Base-by-base conservation (phyloP, 2,888 invertebrate species). In the Brachynemurus nebulosus region DNA sequence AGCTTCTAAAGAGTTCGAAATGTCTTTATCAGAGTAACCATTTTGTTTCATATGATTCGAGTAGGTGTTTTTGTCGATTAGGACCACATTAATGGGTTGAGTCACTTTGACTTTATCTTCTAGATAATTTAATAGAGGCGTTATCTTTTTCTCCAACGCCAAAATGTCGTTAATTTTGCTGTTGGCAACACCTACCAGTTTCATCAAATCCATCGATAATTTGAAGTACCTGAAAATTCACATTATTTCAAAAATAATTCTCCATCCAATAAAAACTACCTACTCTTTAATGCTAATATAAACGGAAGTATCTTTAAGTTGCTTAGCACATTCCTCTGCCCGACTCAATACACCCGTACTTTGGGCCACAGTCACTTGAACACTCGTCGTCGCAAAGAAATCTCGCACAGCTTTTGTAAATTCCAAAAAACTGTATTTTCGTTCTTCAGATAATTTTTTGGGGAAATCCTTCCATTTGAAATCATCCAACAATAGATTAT, bases 391-490 rank as follows among this genome's bases (percentile, higher is more conserved):
- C 19, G 20, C 34, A 20, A 42, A 20, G n/a, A 42, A 20, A 20
- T 42, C 42, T 19, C 27, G 42, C 12, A 42, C 14, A n/a, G 33
- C 20, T 8, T 9, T 20, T 16, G 25, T 34, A 34, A 42, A 42
- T 20, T 42, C 34, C 14, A 25, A 11, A 34, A 25, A 42, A 19
- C n/a, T 19, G 21, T 42, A 33, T n/a, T 30, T 4, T 14, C 35
- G 12, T 11, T 42, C 19, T n/a, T 33, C 20, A 12, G 42, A 16
- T 25, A 42, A 42, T 20, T 20, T 42, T 14, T n/a, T 34, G 4
- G 34, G 34, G 8, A 42, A 34, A 12, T 41, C 42, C 45, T 72
- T 72, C 75, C 74, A 75, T 45, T 72, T 68, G 55, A 74, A 72
- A 48, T 71, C 67, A 17, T 65, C 63, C 45, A 67, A 60, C 14